These are phyloP conservation scores for Hofmannophila pseudospretella DNA, from an alignment of 2,888 invertebrate genomes.

Conservation along the genomic window DNA sequence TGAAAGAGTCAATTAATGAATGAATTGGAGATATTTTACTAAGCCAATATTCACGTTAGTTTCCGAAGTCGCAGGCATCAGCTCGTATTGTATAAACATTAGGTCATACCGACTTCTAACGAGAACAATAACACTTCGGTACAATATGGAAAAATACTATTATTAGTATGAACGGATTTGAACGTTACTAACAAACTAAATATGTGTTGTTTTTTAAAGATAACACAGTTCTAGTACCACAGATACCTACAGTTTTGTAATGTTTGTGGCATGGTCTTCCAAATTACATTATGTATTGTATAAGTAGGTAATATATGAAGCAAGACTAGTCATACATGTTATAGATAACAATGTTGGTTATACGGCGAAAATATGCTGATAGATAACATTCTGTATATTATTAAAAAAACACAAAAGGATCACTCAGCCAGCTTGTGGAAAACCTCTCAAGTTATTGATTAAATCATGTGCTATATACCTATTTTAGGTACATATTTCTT, in stretches of 20 bases:
- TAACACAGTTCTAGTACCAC: slow-evolving; percentile 5
- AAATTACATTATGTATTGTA: not conserved
- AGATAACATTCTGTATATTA: not conserved
- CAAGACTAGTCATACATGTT: not conserved
- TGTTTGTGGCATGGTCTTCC: not conserved
- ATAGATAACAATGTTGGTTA: slow-evolving; percentile 1
- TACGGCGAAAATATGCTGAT: not conserved
- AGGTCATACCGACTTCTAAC: not conserved
- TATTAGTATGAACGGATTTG: no score
- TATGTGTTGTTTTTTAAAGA: slow-evolving; percentile 3
- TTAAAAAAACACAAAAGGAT: not conserved
- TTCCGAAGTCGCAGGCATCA: no score
- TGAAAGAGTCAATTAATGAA: no score
- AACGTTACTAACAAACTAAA: not conserved
- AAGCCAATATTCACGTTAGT: no score
- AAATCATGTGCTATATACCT: not conserved
- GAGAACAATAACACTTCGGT: not conserved
- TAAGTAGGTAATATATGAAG: not conserved
- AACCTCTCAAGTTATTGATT: slow-evolving; percentile 1
- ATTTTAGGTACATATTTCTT: slow-evolving; percentile 1
- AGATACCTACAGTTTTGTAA: slow-evolving; percentile 3
- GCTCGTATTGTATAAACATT: no score
- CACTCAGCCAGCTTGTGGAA: not conserved
- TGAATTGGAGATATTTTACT: no score
- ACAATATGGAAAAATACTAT: not conserved